These are phyloP conservation scores for Armadillidium nasatum DNA, from an alignment of 1,140 invertebrate species.

Conservation along the genomic window DNA sequence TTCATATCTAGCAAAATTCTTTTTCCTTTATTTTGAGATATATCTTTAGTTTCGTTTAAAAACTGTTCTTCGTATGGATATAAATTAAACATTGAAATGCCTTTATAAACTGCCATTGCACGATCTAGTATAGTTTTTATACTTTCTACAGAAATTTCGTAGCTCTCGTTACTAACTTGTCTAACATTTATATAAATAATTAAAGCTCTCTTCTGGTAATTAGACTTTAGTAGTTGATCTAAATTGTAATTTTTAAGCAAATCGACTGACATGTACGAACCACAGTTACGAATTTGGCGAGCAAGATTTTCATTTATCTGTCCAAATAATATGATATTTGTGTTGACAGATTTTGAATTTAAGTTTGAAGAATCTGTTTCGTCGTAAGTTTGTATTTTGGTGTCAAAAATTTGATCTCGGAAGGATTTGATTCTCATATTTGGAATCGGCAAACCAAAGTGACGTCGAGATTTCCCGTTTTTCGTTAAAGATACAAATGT, in stretches of 20 bases:
- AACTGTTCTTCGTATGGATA: constrained; percentile 22
- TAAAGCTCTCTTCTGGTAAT: constrained; percentile 30
- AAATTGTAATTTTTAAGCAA: constrained; percentile 34
- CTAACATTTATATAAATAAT: constrained; percentile 37
- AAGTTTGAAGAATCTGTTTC: background rate
- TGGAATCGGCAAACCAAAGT: background rate
- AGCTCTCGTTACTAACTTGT: constrained; percentile 34
- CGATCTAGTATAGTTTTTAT: constrained; percentile 33
- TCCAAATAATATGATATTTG: constrained; percentile 35
- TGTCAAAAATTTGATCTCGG: background rate
- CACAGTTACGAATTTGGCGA: constrained; percentile 32
- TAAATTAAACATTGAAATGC: constrained; percentile 33
- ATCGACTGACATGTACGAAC: constrained; percentile 28
- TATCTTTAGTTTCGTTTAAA: constrained; percentile 3
- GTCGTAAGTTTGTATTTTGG: background rate
- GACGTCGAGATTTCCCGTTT: background rate
- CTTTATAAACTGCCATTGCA: constrained; percentile 28
- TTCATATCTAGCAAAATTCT: constrained; percentile 30
- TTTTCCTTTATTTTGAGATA: constrained; percentile 27
- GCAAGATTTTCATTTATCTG: constrained; percentile 26
- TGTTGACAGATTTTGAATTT: background rate
- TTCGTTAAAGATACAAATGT: background rate
- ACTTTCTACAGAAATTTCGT: constrained; percentile 33
- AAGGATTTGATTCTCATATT: background rate
- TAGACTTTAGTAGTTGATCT: constrained; percentile 25